phyloP scores from a whole-genome alignment of 2,797 vertebrate genomes.

The Amblyraja radiata region DNA sequence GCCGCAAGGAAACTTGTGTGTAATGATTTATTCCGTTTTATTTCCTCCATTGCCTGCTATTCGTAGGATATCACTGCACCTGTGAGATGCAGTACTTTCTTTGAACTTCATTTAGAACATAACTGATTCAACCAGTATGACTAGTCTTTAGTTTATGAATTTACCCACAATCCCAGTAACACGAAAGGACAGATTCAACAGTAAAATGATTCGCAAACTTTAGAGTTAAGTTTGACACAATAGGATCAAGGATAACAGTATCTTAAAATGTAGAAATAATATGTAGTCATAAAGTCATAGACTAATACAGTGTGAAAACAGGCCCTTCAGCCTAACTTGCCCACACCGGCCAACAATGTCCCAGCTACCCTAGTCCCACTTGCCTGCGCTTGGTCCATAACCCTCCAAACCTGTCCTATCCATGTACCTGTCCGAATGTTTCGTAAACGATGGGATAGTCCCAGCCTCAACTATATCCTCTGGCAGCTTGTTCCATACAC shows the following conservation, averaged over 20 bases:
- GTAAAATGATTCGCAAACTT: background rate
- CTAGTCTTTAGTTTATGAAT: background rate
- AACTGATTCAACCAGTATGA: background rate
- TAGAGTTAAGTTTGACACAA: background rate
- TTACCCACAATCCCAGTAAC: background rate
- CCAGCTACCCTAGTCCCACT: no score
- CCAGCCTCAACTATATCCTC: no score
- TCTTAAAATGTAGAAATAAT: background rate
- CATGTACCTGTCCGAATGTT: no score
- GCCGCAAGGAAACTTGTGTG: background rate
- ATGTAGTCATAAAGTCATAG: background rate
- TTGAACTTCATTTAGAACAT: background rate
- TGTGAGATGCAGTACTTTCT: background rate
- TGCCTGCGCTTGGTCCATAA: no score
- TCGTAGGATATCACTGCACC: background rate
- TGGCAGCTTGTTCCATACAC: no score
- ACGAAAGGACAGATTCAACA: background rate
- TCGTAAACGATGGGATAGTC: no score
- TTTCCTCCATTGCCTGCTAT: background rate
- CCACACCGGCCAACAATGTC: no score
- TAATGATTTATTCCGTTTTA: slow-evolving; percentile 26
- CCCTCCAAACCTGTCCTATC: no score
- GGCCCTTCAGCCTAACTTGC: no score
- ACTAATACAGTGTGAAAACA: no score
- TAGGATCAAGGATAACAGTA: background rate